Evolutionary conservation across 2,888 invertebrate genomes (phyloP), one percentile per base, ranked within the genome.

Genomic region (Thysanoteuthis rhombus): DNA sequence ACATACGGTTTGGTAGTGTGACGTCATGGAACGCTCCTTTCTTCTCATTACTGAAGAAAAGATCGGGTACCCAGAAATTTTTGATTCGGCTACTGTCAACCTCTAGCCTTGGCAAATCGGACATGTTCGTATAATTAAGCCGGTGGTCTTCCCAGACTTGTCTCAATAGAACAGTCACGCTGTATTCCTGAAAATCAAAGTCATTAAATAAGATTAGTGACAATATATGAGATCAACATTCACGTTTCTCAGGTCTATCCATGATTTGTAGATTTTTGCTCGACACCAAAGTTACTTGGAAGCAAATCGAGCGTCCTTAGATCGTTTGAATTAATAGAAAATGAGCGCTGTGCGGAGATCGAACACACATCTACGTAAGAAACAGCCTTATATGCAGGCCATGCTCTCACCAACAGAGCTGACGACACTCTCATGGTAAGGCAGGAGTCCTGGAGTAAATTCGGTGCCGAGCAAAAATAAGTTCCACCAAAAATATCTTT

Each of bases 1-100:
- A 95, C 94, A 96, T 95, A 93, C 95, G 95, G 93, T 96, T 96
- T 28, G 96, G 96, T 25, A 96, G 95, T 12, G 96, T 96, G 38
- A 96, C 96, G 92, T 95, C 94, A 94, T 96, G 96, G 93, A 96
- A 95, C 38, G 94, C 94, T 1, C 96, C 96, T 92, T 95, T 95
- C 94, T 96, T 96, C 94, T 96, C 96, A 93, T 96, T 96, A 28
- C 95, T 94, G 94, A 96, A 96, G 94, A 95, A 96, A 8, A 96
- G 95, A 93, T 96, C 96, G 5, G 96, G 96, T 12, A 96, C 96
- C 96, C 96, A 96, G n/a, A 96, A 95, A 47, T 95, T 95, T 25
- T 95, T 93, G 94, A 96, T 96, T 90, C 95, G 93, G 93, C 95
- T 95, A 89, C 94, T 95, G 93, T 96, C 96, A 90, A 96, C 94